phyloP scores from a whole-genome alignment of 1,140 invertebrate genomes.

The Atta cephalotes region DNA sequence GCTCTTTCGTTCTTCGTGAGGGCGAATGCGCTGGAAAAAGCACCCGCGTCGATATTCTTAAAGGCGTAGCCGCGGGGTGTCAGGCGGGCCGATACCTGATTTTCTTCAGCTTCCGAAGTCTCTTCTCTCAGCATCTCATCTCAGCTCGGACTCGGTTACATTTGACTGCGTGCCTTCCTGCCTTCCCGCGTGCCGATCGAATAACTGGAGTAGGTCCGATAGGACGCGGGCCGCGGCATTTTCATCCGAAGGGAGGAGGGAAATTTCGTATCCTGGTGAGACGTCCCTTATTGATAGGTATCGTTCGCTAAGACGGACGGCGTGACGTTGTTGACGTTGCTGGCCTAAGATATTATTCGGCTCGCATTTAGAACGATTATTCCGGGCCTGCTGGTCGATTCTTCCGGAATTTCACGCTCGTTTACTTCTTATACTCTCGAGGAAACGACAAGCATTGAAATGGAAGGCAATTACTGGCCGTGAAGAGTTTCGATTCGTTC shows the following conservation, averaged over 20 bases:
- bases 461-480: background rate
- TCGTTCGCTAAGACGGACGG: slow-evolving; percentile 8
- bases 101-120: slow-evolving; percentile 33
- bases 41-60: slow-evolving; percentile 54
- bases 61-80: slow-evolving; percentile 58
- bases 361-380: background rate
- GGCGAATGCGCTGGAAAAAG: slow-evolving; percentile 45
- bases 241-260: no score
- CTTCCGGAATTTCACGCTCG: slow-evolving; percentile 44
- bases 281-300: slow-evolving; percentile 6
- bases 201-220: slow-evolving; percentile 71
- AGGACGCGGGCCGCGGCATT: background rate
- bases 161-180: slow-evolving; percentile 77
- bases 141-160: slow-evolving; percentile 69
- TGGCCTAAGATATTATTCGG: slow-evolving; percentile 9
- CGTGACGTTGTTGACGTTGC: slow-evolving; percentile 44
- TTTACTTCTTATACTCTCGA: slow-evolving; percentile 24
- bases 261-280: background rate
- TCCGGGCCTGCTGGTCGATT: slow-evolving; percentile 4
- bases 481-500: slow-evolving; percentile 1
- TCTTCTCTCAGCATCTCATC: slow-evolving; percentile 1
- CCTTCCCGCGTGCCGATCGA: slow-evolving; percentile 54
- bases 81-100: slow-evolving; percentile 64
- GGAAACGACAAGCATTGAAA: background rate
- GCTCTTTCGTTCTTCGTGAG: background rate